Evolutionary conservation across 2,113 vertebrate genomes (phyloP), one percentile per base, ranked within the genome.

Genomic region (Microcebus lehilahytsara): DNA sequence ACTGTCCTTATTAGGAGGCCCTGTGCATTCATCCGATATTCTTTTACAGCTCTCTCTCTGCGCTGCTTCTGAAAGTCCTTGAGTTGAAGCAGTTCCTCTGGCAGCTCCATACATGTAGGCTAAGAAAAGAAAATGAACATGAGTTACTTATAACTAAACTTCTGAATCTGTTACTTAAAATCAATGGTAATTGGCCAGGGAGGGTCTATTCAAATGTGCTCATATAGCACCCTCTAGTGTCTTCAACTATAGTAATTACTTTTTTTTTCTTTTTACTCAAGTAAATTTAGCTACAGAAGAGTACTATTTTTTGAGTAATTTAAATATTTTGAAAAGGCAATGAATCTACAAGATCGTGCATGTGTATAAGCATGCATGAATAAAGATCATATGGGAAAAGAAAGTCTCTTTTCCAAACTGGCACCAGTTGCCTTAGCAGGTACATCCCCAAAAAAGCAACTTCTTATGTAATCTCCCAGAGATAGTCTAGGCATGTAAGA

Each of bases 1-100:
- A 62, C 49, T 77, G 98, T 98, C 96, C 99, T 99, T 92, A 98
- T 95, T 66, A 99, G 98, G 94, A 99, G 98, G 9, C 99, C 99
- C 64, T 98, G 95, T 7, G 99, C 97, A 60, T 99, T 99, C 85
- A 99, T 66, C 6, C 98, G 95, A 74, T 99, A 99, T 19, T 96
- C 97, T 34, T 97, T 95, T 9, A 85, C 0, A 42, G 99, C 99
- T 98, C 92, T 97, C 67, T 99, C 96, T 93, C 96, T 99, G 40
- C 98, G 98, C 84, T 99, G 95, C 60, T 91, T 86, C 79, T 98
- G 97, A 56, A 98, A 98, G 51, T 98, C 72, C 96, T 98, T 97
- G 96, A 99, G 97, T 96, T 99, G 98, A 94, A 93, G 97, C 40
- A 99, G 96, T 96, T 99, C 99, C 46, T 93, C 90, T 10, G 99